Conservation (phyloP, 1,140 invertebrate genomes). For the Stenopsyche tienmushanensis region DNA sequence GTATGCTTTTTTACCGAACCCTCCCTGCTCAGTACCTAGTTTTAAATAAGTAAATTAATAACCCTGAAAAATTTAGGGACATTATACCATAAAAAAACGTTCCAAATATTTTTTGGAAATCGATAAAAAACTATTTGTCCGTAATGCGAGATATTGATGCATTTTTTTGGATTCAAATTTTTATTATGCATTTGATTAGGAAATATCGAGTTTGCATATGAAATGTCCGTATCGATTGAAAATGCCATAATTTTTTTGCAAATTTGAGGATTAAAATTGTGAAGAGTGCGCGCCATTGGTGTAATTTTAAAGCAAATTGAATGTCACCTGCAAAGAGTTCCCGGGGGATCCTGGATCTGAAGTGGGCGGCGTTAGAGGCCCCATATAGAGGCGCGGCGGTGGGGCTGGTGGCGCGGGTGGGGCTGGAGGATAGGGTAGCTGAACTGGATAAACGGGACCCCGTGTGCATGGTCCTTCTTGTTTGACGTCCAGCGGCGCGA, state of each 20-base stretch:
- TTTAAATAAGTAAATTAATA: no score
- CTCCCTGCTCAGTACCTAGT: no score
- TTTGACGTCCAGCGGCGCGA: slow-evolving; percentile 65
- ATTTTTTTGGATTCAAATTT: neutral
- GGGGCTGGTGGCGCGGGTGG: slow-evolving; percentile 53
- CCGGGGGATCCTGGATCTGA: slow-evolving; percentile 80
- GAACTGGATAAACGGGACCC: slow-evolving; percentile 43
- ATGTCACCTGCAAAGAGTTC: slow-evolving; percentile 55
- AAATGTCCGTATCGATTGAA: no score
- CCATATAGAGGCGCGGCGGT: slow-evolving; percentile 67
- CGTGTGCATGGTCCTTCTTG: slow-evolving; percentile 24
- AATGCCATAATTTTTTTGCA: no score
- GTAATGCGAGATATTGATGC: neutral
- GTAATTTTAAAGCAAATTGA: neutral
- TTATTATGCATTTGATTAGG: no score
- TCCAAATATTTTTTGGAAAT: no score
- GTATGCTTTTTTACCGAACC: no score
- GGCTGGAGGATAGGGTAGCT: slow-evolving; percentile 49
- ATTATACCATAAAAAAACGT: no score
- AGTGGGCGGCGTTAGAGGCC: slow-evolving; percentile 77
- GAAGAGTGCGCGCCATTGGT: neutral
- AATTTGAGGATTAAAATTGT: neutral
- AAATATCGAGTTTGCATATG: no score
- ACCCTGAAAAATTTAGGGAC: no score
- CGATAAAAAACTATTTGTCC: no score